phyloP scores from a whole-genome alignment of 2,888 invertebrate species.

The Philereme transversata region DNA sequence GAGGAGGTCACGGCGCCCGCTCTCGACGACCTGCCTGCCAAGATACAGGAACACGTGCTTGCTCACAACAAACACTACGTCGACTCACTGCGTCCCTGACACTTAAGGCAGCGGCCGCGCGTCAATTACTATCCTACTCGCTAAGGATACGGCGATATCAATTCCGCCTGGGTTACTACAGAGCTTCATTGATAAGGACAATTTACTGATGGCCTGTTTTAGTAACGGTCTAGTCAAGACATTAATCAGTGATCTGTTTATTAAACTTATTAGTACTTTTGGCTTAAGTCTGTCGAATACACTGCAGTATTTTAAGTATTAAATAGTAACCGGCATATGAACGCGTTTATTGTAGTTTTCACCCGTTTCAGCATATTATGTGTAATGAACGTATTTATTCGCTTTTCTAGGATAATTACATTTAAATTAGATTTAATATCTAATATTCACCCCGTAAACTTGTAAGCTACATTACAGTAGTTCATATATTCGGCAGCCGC shows the following conservation, averaged over 20 bases:
- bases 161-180: constrained; percentile 9
- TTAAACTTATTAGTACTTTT: background rate
- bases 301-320: background rate
- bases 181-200: background rate
- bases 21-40: constrained; percentile 61
- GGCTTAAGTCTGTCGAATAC: background rate
- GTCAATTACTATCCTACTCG: constrained; percentile 11
- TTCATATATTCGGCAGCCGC: no score
- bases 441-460: no score
- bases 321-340: background rate
- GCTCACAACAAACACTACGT: constrained; percentile 68
- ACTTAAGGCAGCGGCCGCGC: constrained; percentile 9
- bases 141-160: background rate
- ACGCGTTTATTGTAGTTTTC: no score
- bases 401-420: no score
- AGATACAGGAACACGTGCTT: constrained; percentile 58
- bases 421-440: no score
- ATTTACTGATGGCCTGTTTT: constrained; percentile 7
- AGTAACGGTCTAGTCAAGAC: constrained; percentile 18
- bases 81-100: constrained; percentile 64
- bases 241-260: constrained; percentile 11
- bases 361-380: no score
- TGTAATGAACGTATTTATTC: no score
- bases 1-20: constrained; percentile 60
- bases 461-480: no score